A percentile compares a stretch with the other conserved stretches of the same genome.
phyloP scores from a whole-genome alignment of 1,140 invertebrate species.

The Sinonovacula constricta region DNA sequence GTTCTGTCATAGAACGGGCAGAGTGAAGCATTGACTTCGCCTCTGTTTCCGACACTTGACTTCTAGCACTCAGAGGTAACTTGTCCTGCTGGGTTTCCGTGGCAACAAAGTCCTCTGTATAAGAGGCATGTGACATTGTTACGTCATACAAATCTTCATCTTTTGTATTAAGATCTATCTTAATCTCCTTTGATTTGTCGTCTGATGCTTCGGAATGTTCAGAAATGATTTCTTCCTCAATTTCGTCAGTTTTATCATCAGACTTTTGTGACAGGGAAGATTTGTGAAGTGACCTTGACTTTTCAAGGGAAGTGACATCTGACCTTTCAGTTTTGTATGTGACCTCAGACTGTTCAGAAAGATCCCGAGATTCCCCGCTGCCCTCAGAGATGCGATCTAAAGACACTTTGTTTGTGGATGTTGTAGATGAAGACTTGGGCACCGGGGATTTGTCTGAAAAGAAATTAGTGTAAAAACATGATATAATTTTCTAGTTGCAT shows the following conservation, averaged over 20 bases:
- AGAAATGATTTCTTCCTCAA: conserved; percentile 42
- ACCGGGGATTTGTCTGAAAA: background rate
- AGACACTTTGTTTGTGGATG: background rate
- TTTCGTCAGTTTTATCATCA: conserved; percentile 62
- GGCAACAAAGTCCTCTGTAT: conserved; percentile 62
- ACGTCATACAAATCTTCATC: conserved; percentile 47
- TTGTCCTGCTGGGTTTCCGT: conserved; percentile 47
- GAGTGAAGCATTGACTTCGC: conserved; percentile 25
- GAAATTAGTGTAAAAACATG: too few relatives aligned
- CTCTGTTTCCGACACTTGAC: conserved; percentile 26
- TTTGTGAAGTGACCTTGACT: conserved; percentile 9
- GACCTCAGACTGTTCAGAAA: conserved; percentile 42
- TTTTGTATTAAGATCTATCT: conserved; percentile 22
- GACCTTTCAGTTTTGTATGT: conserved; percentile 2
- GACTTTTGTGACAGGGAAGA: too few relatives aligned
- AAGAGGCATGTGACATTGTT: conserved; percentile 45
- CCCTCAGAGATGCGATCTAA: conserved; percentile 71
- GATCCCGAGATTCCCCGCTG: conserved; percentile 62
- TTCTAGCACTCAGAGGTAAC: conserved; percentile 51
- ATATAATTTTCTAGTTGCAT: too few relatives aligned
- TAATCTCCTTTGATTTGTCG: conserved; percentile 39
- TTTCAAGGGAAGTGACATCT: conserved; percentile 3
- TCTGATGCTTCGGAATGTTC: conserved; percentile 34
- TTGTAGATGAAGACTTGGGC: background rate
- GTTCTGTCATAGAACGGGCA: conserved; percentile 52